Percentiles rank a stretch among this genome's conserved stretches.
Evolutionary conservation across 2,888 invertebrate genomes (phyloP).

Genomic region (Congeria kusceri): DNA sequence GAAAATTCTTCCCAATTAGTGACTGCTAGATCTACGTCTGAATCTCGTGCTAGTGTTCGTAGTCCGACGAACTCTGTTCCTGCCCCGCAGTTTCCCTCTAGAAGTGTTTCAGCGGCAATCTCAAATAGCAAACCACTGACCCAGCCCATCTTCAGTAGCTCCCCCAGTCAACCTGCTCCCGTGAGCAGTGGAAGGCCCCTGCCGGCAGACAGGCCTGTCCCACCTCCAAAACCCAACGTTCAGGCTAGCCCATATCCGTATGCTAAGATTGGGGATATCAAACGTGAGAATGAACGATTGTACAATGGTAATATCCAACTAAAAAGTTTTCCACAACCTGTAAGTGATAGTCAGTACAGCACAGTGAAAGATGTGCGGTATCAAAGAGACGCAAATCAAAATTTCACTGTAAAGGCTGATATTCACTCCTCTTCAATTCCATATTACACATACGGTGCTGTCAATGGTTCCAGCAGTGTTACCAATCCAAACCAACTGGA

Average conservation of each 20-base stretch:
- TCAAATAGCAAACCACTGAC: slow-evolving; percentile 17
- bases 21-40: slow-evolving; percentile 42
- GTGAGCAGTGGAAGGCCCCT: neutral
- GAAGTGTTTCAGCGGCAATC: neutral
- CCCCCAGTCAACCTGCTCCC: slow-evolving; percentile 9
- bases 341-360: slow-evolving; percentile 33
- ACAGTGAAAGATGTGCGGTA: slow-evolving; percentile 42
- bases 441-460: slow-evolving; percentile 26
- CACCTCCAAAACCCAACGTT: slow-evolving; percentile 44
- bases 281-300: slow-evolving; percentile 28
- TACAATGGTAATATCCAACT: slow-evolving; percentile 14
- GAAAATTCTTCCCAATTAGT: neutral
- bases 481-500: slow-evolving; percentile 36
- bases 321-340: neutral
- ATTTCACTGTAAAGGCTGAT: slow-evolving; percentile 36
- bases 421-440: slow-evolving; percentile 24
- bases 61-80: slow-evolving; percentile 22
- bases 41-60: slow-evolving; percentile 38
- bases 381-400: slow-evolving; percentile 40
- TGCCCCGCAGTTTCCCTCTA: slow-evolving; percentile 7
- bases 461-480: slow-evolving; percentile 7
- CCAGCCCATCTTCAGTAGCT: slow-evolving; percentile 32
- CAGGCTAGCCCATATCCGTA: slow-evolving; percentile 32
- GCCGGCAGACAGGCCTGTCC: slow-evolving; percentile 32
- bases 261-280: slow-evolving; percentile 22